Conservation (phyloP, 2,113 vertebrate species). For the Thymallus thymallus region DNA sequence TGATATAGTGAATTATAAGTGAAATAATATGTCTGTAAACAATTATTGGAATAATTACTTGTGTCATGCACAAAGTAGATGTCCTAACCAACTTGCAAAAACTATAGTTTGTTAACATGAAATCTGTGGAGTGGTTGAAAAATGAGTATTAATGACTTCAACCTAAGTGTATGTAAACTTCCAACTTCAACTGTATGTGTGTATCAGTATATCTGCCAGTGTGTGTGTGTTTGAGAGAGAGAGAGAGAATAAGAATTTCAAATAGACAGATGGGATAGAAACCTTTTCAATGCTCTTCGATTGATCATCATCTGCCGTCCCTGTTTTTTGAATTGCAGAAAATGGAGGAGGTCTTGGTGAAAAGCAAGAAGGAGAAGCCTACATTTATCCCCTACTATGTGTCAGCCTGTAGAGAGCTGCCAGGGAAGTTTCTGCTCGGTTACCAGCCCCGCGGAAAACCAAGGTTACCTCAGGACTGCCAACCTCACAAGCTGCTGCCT, state of each 20-base stretch:
- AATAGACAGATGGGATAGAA: not conserved
- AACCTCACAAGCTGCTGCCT: conserved; percentile 21
- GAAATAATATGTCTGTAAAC: too few species aligned
- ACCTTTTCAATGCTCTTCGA: not conserved
- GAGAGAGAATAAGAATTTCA: not conserved
- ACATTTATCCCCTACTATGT: conserved; percentile 88
- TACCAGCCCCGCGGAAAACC: conserved; percentile 86
- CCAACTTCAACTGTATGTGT: too few species aligned
- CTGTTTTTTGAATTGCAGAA: conserved; percentile 69
- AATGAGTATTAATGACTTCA: too few species aligned
- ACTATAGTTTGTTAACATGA: too few species aligned
- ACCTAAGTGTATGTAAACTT: too few species aligned
- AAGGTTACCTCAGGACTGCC: conserved; percentile 65
- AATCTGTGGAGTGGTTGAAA: too few species aligned
- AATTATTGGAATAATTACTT: too few species aligned
- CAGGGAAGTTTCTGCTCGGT: conserved; percentile 87
- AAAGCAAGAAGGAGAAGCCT: conserved; percentile 87
- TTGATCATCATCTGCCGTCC: not conserved
- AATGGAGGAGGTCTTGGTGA: conserved; percentile 86
- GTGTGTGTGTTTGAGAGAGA: not conserved
- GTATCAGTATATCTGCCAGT: not conserved
- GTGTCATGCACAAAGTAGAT: too few species aligned
- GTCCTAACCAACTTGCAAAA: too few species aligned
- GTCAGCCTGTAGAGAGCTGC: conserved; percentile 86
- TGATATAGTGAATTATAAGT: too few species aligned